phyloP scores from a whole-genome alignment of 2,113 vertebrate genomes.

The Myiozetetes cayanensis region DNA sequence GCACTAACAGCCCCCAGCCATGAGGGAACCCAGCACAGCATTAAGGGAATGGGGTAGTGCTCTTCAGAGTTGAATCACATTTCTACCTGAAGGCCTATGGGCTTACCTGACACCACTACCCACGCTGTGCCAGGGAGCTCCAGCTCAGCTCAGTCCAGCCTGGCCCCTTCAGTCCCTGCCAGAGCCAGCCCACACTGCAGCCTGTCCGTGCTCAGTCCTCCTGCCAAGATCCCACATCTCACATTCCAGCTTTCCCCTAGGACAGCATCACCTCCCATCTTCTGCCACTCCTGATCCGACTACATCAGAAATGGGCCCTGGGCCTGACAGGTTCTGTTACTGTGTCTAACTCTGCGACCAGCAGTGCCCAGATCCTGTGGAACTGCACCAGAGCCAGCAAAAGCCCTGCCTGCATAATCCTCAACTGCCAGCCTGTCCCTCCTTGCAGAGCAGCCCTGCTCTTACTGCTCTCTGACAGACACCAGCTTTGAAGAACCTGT shows the following conservation, averaged over 20 bases:
- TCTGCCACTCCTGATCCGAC: not conserved
- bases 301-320: fast-evolving
- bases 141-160: not conserved
- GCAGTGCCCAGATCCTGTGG: fast-evolving
- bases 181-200: not conserved
- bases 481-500: not conserved
- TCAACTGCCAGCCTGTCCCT: not conserved
- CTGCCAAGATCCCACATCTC: not conserved
- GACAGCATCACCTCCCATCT: not conserved
- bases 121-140: not conserved
- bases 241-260: not conserved
- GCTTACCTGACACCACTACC: not conserved
- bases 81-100: not conserved
- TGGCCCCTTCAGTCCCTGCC: not conserved
- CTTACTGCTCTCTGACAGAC: not conserved
- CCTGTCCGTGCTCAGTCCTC: fast-evolving
- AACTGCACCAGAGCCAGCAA: fast-evolving
- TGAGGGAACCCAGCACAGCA: not conserved
- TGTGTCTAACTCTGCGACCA: not conserved
- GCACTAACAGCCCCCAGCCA: not conserved
- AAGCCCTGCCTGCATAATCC: fast-evolving
- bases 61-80: not conserved
- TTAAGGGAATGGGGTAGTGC: not conserved
- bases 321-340: not conserved
- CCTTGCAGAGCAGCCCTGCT: not conserved